Percentiles rank a stretch among this genome's conserved stretches.
phyloP scores from a whole-genome alignment of 2,797 vertebrate species.

The Enteromius viviparus region DNA sequence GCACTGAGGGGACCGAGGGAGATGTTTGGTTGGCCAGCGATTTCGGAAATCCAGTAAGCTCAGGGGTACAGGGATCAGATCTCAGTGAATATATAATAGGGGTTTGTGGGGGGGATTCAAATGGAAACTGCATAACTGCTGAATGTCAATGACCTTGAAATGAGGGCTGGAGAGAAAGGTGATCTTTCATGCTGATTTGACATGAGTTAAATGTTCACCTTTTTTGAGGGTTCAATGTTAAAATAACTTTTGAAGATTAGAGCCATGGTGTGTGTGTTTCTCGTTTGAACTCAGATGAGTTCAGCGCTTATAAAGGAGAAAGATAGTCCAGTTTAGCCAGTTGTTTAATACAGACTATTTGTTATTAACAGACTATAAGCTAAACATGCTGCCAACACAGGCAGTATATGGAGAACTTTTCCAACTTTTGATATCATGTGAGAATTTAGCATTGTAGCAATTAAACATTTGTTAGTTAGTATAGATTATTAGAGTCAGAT shows the following conservation, averaged over 20 bases:
- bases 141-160: conserved; percentile 60
- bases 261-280: background rate
- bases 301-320: conserved; percentile 15
- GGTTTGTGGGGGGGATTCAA: conserved; percentile 42
- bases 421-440: no score
- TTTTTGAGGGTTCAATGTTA: background rate
- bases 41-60: conserved; percentile 65
- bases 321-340: conserved; percentile 3
- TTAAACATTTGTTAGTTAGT: no score
- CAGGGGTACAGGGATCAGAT: conserved; percentile 64
- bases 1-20: conserved; percentile 55
- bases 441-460: no score
- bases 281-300: conserved; percentile 11
- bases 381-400: background rate
- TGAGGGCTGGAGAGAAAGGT: conserved; percentile 11
- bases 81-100: conserved; percentile 66
- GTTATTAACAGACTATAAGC: background rate
- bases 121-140: conserved; percentile 53
- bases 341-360: background rate
- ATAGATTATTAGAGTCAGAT: no score
- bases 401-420: background rate
- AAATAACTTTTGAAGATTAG: background rate
- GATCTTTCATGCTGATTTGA: conserved; percentile 26
- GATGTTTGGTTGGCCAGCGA: conserved; percentile 60
- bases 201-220: conserved; percentile 10